phyloP scores from a whole-genome alignment of 2,797 vertebrate genomes.

The Avahi laniger region DNA sequence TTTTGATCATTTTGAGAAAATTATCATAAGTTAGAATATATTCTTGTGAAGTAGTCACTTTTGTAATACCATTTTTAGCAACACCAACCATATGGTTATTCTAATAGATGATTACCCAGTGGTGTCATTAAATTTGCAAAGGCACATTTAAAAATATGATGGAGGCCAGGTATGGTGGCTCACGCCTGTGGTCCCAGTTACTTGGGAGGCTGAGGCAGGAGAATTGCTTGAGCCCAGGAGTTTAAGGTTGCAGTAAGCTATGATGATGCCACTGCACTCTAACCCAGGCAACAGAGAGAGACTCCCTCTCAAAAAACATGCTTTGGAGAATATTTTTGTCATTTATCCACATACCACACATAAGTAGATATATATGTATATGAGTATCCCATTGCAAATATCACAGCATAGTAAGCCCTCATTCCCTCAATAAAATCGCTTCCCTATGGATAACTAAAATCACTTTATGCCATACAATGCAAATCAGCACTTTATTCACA shows the following conservation, averaged over 20 bases:
- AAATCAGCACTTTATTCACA: background rate
- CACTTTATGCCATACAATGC: background rate
- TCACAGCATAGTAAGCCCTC: background rate
- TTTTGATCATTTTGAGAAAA: conserved; percentile 24
- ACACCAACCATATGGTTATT: background rate
- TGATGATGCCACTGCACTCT: background rate
- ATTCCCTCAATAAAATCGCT: background rate
- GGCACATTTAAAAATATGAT: background rate
- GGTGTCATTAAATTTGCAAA: background rate
- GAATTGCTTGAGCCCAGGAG: background rate
- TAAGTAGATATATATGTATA: background rate
- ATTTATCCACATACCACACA: background rate
- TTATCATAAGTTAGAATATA: background rate
- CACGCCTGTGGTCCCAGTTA: background rate
- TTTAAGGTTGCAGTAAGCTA: background rate
- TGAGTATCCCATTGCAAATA: background rate
- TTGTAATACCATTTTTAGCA: background rate
- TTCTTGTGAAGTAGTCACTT: background rate
- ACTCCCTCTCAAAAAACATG: background rate
- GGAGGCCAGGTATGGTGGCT: background rate
- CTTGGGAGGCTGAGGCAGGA: background rate
- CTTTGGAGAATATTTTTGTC: background rate
- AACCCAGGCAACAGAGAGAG: background rate
- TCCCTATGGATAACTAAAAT: background rate
- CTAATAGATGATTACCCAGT: background rate